Evolutionary conservation across 2,113 vertebrate genomes (phyloP), one percentile per base, ranked within the genome.

Genomic region (Cyprinodon variegatus): DNA sequence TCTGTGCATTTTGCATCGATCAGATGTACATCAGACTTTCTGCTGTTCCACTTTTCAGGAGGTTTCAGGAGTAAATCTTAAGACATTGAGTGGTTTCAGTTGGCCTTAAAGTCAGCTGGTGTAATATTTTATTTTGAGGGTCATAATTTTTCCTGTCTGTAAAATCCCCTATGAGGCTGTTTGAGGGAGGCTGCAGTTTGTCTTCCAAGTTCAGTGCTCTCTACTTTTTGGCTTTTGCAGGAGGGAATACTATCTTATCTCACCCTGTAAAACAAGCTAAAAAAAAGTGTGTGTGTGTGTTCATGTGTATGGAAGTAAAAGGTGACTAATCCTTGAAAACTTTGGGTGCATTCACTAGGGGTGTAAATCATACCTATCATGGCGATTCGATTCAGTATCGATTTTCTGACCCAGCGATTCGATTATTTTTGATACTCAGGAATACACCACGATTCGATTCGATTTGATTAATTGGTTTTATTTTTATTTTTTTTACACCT

Each of bases 141-240:
- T 82, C 83, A 70, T 86, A 61, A 83, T 83, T 86, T 74, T 84
- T 84, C 82, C 76, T 81, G 79, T 84, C 85, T 81, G 62, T 70
- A 82, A 77, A 78, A 83, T 79, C 67, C 79, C 77, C 83, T 37
- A 68, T 65, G 79, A 86, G 81, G 77, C 78, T 61, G 17, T 64
- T 76, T 76, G 61, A 39, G 77, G 39, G 43, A 74, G 40, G 84
- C 68, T 76, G 77, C 77, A 70, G 75, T 86, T 86, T 72, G 36
- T 82, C 77, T 81, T 70, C 68, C 3, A 38, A 68, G 67, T 76
- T 87, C 63, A 62, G 57, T 70, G 65, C 14, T 38, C 40, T 71
- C n/a, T 15, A 36, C 74, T 74, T 61, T 76, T 15, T 72, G 0
- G 13, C 17, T 11, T 10, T 72, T 48, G 41, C 50, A 68, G 73